Conservation (phyloP, 2,888 invertebrate genomes). For the Portevinia maculata region DNA sequence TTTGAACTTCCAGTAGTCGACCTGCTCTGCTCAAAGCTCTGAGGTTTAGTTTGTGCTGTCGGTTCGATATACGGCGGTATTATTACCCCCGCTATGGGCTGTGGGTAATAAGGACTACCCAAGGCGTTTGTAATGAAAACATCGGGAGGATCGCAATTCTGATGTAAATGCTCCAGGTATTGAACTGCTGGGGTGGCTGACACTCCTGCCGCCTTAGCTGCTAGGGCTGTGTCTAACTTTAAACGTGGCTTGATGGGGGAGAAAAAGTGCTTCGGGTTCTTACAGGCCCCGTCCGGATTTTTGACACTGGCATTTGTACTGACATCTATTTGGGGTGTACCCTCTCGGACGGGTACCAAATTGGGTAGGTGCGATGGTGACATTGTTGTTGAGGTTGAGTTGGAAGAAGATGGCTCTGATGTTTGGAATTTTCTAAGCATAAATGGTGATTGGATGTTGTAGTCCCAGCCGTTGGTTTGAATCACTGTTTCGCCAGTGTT, state of each 20-base stretch:
- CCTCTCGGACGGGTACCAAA: conserved; percentile 33
- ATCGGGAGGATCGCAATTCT: conserved; percentile 80
- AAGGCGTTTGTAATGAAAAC: conserved; percentile 80
- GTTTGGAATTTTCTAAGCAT: conserved; percentile 77
- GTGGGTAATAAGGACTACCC: conserved; percentile 79
- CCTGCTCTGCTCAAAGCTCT: conserved; percentile 67
- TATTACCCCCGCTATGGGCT: conserved; percentile 41
- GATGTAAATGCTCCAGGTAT: conserved; percentile 49
- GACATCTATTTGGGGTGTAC: conserved; percentile 20
- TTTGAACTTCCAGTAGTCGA: conserved; percentile 75
- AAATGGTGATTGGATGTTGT: conserved; percentile 80
- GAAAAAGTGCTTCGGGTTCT: conserved; percentile 83
- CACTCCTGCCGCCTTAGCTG: conserved; percentile 68
- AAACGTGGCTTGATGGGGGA: conserved; percentile 82
- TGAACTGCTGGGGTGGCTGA: conserved; percentile 21
- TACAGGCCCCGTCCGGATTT: conserved; percentile 70
- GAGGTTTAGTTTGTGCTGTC: conserved; percentile 81
- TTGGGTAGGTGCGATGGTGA: conserved; percentile 47
- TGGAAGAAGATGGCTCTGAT: conserved; percentile 44
- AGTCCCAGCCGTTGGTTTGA: conserved; percentile 82
- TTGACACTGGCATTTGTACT: conserved; percentile 40
- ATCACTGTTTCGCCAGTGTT: conserved; percentile 79
- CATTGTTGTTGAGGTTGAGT: conserved; percentile 51
- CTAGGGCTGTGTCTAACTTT: conserved; percentile 79
- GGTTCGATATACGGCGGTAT: conserved; percentile 76